These are phyloP conservation scores for Eulithis testata DNA, from an alignment of 2,888 invertebrate genomes.

Conservation along the genomic window DNA sequence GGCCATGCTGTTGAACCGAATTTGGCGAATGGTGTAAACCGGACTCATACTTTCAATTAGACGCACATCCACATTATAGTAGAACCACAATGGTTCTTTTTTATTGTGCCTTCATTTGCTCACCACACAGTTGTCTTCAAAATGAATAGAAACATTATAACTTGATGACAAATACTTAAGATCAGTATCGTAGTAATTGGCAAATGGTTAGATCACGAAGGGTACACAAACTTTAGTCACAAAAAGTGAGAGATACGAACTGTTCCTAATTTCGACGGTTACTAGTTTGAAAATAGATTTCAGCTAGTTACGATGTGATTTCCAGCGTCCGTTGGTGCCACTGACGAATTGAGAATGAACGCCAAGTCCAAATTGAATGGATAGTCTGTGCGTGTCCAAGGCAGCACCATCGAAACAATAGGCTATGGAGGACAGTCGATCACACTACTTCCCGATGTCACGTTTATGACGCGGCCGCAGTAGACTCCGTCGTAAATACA, in stretches of 20 bases:
- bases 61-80: conserved; percentile 26
- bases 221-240: conserved; percentile 72
- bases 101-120: conserved; percentile 49
- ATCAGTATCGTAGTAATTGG: conserved; percentile 78
- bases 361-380: conserved; percentile 66
- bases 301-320: conserved; percentile 35
- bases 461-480: conserved; percentile 69
- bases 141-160: conserved; percentile 69
- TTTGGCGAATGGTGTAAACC: conserved; percentile 68
- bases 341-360: conserved; percentile 67
- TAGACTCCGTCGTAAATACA: conserved; percentile 73
- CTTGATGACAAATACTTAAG: conserved; percentile 66
- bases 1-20: conserved; percentile 60
- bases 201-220: conserved; percentile 70
- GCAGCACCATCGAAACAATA: conserved; percentile 72
- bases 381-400: conserved; percentile 73
- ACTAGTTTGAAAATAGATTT: conserved; percentile 35
- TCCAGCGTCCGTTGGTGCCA: conserved; percentile 53
- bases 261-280: conserved; percentile 46
- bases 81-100: conserved; percentile 34
- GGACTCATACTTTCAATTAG: conserved; percentile 59
- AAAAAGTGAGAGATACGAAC: conserved; percentile 58
- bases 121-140: conserved; percentile 59
- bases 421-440: conserved; percentile 67
- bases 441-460: conserved; percentile 66